Base-by-base conservation (phyloP, 1,140 invertebrate genomes). In the Acromyrmex echinatior region DNA sequence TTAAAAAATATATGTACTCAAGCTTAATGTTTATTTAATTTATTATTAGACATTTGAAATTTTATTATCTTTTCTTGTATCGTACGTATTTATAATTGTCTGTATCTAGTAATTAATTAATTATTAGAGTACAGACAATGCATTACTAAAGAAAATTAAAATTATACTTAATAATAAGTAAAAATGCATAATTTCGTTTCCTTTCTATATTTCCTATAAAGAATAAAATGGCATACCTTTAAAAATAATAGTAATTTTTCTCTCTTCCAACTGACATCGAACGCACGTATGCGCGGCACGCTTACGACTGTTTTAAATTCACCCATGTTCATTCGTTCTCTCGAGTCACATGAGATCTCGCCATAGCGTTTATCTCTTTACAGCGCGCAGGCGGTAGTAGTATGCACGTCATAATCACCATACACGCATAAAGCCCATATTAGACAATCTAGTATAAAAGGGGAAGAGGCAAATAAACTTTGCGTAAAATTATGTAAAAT, bases 271-370 rank as follows among this genome's bases (percentile, higher is more conserved):
- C 14, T 66, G 51, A 79, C 73, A 56, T 74, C 60, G 53, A 86
- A 78, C 88, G 86, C 86, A 90, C 92, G 88, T 89, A 90, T 77
- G 90, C 91, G 84, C 86, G 82, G 90, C 92, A 88, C 91, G 74
- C 71, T 86, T 86, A 85, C 91, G 70, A 93, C 92, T 92, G 92
- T 92, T 92, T 92, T 86, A 87, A 88, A 93, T 90, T 93, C 90
- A 77, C 63, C 35, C 49, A 35, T 53, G 78, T 71, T 80, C 78
- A 49, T 80, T 56, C 88, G 90, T 68, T 70, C 87, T 88, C 73
- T 86, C 68, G 87, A 62, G 71, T 89, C 90, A 86, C 68, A 91
- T 86, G 92, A 91, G 91, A 91, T 92, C 87, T 86, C 87, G 88
- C 79, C 90, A 92, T 92, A 89, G 92, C 91, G 78, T 93, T 92